Evolutionary conservation across 2,888 invertebrate species (phyloP).

Genomic region (Geophilus truncorum): DNA sequence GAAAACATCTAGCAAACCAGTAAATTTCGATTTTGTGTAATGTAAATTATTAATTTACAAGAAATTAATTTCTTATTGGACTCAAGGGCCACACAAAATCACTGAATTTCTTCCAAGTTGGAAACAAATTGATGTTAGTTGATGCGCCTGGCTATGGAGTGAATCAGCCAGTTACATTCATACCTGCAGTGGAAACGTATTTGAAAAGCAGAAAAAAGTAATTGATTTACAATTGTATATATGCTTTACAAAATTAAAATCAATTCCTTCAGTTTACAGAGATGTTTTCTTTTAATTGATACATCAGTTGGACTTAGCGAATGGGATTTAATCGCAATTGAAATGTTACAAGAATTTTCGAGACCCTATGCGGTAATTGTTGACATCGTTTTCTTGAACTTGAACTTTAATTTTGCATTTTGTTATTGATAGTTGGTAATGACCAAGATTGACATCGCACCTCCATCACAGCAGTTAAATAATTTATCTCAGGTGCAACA

Average conservation of each 20-base stretch:
- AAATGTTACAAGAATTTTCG: constrained; percentile 39
- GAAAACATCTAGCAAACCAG: constrained; percentile 44
- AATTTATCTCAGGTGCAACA: constrained; percentile 36
- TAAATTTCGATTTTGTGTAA: constrained; percentile 39
- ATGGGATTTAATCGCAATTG: constrained; percentile 38
- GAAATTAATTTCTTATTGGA: neutral
- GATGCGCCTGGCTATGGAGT: constrained; percentile 49
- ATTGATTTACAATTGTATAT: constrained; percentile 16
- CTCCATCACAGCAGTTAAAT: constrained; percentile 32
- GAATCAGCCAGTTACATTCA: constrained; percentile 46
- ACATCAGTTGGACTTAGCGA: constrained; percentile 37
- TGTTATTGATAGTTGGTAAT: neutral
- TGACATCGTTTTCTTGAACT: neutral
- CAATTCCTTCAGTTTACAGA: constrained; percentile 35
- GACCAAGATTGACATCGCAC: constrained; percentile 25
- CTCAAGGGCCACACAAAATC: constrained; percentile 47
- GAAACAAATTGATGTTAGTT: constrained; percentile 43
- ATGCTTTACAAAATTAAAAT: neutral
- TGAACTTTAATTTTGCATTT: neutral
- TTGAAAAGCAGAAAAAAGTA: constrained; percentile 44
- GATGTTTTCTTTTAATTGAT: constrained; percentile 38
- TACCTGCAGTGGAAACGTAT: constrained; percentile 45
- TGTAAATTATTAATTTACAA: neutral
- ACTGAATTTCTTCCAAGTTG: constrained; percentile 45
- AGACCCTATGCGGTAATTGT: constrained; percentile 38